Conservation (phyloP, 2,797 vertebrate genomes). For the Poecile montanus region DNA sequence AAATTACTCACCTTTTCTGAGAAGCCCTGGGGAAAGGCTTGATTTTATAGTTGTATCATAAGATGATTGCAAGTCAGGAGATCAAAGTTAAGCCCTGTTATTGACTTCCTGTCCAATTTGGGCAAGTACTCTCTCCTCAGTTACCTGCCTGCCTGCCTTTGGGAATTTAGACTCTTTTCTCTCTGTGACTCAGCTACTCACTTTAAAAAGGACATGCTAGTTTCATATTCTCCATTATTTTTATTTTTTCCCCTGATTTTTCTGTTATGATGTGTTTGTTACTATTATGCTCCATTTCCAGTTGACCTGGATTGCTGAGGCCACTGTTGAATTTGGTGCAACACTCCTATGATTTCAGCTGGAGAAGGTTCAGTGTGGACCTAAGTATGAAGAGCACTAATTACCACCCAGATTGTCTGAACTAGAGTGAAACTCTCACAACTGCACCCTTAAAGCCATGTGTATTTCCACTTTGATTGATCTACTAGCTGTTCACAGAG, state of each 20-base stretch:
- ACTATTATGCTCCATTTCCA: not conserved
- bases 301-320: not conserved
- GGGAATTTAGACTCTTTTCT: not conserved
- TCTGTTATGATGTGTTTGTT: not conserved
- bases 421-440: not conserved
- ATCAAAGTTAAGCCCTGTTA: constrained; percentile 43
- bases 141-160: not conserved
- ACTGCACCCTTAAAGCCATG: not conserved
- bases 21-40: not conserved
- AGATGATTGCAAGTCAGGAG: not conserved
- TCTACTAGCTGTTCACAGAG: not conserved
- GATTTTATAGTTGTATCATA: constrained; percentile 14
- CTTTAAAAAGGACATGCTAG: not conserved
- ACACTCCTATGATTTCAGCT: not conserved
- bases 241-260: not conserved
- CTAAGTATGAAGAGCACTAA: not conserved
- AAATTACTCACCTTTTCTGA: not conserved
- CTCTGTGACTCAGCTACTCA: constrained; percentile 4
- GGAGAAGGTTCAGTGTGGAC: not conserved
- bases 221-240: not conserved
- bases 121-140: not conserved
- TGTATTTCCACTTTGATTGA: not conserved
- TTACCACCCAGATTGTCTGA: not conserved
- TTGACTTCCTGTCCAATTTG: constrained; percentile 44
- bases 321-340: not conserved